Evolutionary conservation across 2,888 invertebrate species (phyloP).

Genomic region (Phalangium opilio): DNA sequence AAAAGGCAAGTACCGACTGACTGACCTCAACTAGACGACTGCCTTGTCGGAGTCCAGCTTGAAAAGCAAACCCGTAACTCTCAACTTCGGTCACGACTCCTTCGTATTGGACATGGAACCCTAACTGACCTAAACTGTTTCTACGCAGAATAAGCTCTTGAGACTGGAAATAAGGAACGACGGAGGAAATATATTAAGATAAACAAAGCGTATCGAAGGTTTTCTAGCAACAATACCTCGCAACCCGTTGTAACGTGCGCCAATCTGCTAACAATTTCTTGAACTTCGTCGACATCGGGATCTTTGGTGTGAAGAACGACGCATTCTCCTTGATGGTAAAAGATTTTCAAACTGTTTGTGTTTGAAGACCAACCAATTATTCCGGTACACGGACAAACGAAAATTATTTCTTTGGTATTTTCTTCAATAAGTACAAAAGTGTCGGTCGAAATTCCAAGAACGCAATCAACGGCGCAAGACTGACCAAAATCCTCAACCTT

Average conservation of each 20-base stretch:
- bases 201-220: background rate
- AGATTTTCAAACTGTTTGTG: conserved; percentile 56
- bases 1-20: too few species aligned
- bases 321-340: conserved; percentile 88
- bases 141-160: conserved; percentile 65
- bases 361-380: conserved; percentile 56
- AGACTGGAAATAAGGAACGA: conserved; percentile 35
- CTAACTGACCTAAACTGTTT: conserved; percentile 67
- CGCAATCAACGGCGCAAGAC: conserved; percentile 42
- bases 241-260: conserved; percentile 53
- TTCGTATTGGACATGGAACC: conserved; percentile 66
- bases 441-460: conserved; percentile 72
- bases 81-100: conserved; percentile 91
- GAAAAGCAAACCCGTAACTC: conserved; percentile 37
- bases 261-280: conserved; percentile 64
- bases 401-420: conserved; percentile 57
- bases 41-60: conserved; percentile 73
- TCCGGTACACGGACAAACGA: conserved; percentile 66
- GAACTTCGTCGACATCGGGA: conserved; percentile 43
- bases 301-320: conserved; percentile 61
- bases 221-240: too few species aligned
- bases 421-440: conserved; percentile 75
- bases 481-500: conserved; percentile 43
- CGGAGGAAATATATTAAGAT: too few species aligned
- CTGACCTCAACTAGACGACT: conserved; percentile 65